These are phyloP conservation scores for Lithophane leautieri DNA, from an alignment of 2,888 invertebrate species.

Conservation along the genomic window DNA sequence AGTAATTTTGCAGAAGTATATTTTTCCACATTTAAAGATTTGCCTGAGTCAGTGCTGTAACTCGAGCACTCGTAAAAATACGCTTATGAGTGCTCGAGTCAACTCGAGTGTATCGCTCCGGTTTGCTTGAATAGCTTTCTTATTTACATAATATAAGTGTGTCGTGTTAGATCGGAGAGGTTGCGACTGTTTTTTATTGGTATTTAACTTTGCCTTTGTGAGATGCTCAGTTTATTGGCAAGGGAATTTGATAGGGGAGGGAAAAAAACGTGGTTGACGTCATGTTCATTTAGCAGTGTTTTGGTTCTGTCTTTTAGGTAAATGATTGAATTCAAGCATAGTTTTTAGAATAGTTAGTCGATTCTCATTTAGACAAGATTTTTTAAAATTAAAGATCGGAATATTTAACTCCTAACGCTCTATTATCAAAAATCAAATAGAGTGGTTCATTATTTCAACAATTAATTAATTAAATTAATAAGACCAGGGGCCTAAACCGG, in stretches of 20 bases:
- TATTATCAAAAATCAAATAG: background rate
- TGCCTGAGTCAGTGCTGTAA: slow-evolving; percentile 59
- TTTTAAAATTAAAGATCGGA: no score
- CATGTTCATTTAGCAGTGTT: slow-evolving; percentile 5
- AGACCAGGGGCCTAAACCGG: no score
- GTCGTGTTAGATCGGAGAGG: slow-evolving; percentile 57
- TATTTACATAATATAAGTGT: slow-evolving; percentile 76
- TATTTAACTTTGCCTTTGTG: slow-evolving; percentile 66
- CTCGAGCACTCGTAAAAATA: slow-evolving; percentile 44
- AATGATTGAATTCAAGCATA: background rate
- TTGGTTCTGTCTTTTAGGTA: background rate
- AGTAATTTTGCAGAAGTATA: slow-evolving; percentile 49
- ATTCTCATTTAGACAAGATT: background rate
- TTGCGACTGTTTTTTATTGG: slow-evolving; percentile 71
- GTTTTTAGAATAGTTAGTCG: background rate
- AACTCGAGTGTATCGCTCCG: slow-evolving; percentile 65
- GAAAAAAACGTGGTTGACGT: background rate
- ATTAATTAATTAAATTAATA: background rate
- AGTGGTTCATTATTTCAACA: background rate
- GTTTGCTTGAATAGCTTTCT: slow-evolving; percentile 68
- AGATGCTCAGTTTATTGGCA: slow-evolving; percentile 57
- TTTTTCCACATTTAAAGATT: slow-evolving; percentile 54
- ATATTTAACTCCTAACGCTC: background rate
- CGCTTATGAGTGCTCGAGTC: slow-evolving; percentile 69
- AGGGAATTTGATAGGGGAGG: slow-evolving; percentile 3